phyloP scores from a whole-genome alignment of 1,140 invertebrate genomes.

The Megathymus violae region DNA sequence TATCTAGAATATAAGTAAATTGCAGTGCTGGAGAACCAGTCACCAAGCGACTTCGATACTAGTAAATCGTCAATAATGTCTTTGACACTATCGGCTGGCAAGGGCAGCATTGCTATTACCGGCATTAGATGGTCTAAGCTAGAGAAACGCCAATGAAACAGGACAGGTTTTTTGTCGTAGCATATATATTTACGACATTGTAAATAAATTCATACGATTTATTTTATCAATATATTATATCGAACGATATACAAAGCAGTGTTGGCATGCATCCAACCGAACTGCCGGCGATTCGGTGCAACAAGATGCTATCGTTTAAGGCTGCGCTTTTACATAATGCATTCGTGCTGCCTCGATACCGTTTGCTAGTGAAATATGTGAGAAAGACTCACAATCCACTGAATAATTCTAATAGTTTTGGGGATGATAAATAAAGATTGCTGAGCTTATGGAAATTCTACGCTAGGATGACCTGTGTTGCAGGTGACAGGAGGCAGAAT shows the following conservation, averaged over 20 bases:
- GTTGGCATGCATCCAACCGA: slow-evolving; percentile 51
- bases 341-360: slow-evolving; percentile 49
- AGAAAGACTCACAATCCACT: slow-evolving; percentile 21
- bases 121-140: no score
- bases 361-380: slow-evolving; percentile 40
- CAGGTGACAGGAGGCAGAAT: no score
- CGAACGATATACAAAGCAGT: slow-evolving; percentile 28
- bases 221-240: slow-evolving; percentile 29
- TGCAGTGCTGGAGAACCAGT: no score
- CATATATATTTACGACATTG: background rate
- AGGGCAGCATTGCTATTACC: no score
- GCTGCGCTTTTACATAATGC: slow-evolving; percentile 56
- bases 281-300: slow-evolving; percentile 52
- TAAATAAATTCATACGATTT: slow-evolving; percentile 6
- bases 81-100: no score
- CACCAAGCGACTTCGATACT: no score
- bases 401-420: background rate
- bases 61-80: no score
- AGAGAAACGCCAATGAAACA: no score
- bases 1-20: no score
- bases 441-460: no score
- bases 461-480: no score
- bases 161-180: no score
- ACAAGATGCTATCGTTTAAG: slow-evolving; percentile 52
- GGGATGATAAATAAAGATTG: background rate